Evolutionary conservation across 2,888 invertebrate species (phyloP), one percentile per base, ranked within the genome.

Genomic region (Drosophila buzzatii): DNA sequence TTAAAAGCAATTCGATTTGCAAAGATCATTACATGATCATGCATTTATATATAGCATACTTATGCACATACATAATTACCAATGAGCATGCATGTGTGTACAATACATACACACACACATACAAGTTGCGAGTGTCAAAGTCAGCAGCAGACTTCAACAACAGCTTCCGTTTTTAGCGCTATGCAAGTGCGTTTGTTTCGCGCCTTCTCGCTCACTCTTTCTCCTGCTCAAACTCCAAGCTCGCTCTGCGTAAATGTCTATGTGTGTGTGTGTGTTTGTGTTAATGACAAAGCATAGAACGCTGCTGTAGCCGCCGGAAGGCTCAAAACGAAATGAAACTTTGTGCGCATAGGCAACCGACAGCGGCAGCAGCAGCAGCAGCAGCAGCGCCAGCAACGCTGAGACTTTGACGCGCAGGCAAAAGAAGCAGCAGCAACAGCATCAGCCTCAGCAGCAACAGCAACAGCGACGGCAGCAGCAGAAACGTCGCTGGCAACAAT

Each of bases 271-370:
- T 73, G 79, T 87, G 83, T 88, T 85, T 88, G 90, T 85, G 86
- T 87, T 87, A 87, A 87, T 87, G 86, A 87, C 86, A 87, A 90
- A 87, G 86, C 86, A 90, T 87, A 90, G 86, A 87, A 90, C 83
- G 83, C 74, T 88, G 90, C 71, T 71, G 76, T 52, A 58, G 77
- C 81, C 81, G 72, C 67, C 59, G 76, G 68, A 68, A 80, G 80
- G 77, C 77, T 65, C 83, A 78, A 88, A 87, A 83, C 90, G 86
- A 87, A 87, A 87, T 87, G 86, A 87, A 87, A 87, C 86, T 87
- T 87, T 87, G 90, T 86, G 89, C 90, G 90, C 77, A 82, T 75
- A 77, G 80, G 86, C 90, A 87, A 80, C 69, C 52, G 66, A 62
- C 79, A 63, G 37, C 80, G 57, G 27, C 42, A 45, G 31, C 56